phyloP scores from a whole-genome alignment of 1,140 invertebrate species.

The Cryptotermes secundus region DNA sequence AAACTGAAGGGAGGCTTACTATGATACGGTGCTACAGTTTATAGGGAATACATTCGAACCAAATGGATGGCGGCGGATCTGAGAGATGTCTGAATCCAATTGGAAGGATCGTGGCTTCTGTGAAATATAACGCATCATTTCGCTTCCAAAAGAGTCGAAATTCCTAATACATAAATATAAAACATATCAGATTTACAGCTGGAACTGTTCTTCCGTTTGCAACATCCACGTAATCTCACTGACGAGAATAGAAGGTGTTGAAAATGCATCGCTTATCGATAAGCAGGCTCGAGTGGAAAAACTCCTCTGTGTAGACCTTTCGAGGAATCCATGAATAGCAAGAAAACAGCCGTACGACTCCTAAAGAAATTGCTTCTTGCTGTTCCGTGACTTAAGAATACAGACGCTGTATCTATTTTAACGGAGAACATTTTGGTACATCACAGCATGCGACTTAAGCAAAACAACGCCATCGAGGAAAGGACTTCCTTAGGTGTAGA shows the following conservation, averaged over 20 bases:
- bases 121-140: background rate
- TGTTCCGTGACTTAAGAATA: too few relatives aligned
- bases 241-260: background rate
- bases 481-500: too few relatives aligned
- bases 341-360: too few relatives aligned
- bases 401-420: too few relatives aligned
- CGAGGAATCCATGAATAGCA: too few relatives aligned
- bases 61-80: background rate
- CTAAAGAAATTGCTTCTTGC: too few relatives aligned
- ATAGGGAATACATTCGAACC: background rate
- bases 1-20: background rate
- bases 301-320: too few relatives aligned
- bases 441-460: too few relatives aligned
- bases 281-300: background rate
- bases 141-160: background rate
- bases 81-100: background rate
- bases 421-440: too few relatives aligned
- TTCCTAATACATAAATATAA: conserved; percentile 19
- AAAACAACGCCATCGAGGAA: too few relatives aligned
- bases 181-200: background rate
- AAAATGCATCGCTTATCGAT: background rate
- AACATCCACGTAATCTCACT: background rate
- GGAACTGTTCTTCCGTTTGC: background rate
- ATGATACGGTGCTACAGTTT: background rate
- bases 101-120: background rate